These are phyloP conservation scores for Lepetodrilus schrolli DNA, from an alignment of 2,888 invertebrate species.

Conservation along the genomic window DNA sequence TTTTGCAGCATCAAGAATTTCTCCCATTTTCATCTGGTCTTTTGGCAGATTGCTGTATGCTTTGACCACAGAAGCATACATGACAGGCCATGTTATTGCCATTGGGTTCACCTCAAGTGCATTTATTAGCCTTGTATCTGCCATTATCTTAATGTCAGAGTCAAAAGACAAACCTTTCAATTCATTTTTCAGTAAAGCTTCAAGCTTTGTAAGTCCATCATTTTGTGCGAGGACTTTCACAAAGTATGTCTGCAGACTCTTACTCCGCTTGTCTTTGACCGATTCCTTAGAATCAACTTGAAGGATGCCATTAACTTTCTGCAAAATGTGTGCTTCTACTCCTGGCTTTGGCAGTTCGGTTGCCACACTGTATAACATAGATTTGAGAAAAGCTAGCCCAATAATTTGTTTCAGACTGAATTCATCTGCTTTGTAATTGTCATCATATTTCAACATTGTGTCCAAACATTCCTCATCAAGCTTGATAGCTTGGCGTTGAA, in stretches of 20 bases:
- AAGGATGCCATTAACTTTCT: conserved; percentile 23
- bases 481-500: background rate
- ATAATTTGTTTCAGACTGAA: conserved; percentile 14
- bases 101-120: conserved; percentile 13
- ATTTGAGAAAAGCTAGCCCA: conserved; percentile 26
- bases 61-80: background rate
- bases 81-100: background rate
- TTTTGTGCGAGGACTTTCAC: background rate
- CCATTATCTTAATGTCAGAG: background rate
- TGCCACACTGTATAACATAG: background rate
- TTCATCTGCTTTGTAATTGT: background rate
- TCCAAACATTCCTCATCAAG: background rate
- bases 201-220: conserved; percentile 5
- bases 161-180: background rate
- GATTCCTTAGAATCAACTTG: background rate
- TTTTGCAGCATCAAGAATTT: background rate
- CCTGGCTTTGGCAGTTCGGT: background rate
- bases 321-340: background rate
- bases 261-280: background rate
- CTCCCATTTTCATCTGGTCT: background rate
- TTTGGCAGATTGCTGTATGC: background rate
- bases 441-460: conserved; percentile 23
- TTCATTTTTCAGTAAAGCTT: background rate
- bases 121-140: background rate
- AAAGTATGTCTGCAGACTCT: conserved; percentile 15